Percentiles rank a stretch among this genome's conserved stretches.
These are phyloP conservation scores for Falco berigora DNA, from an alignment of 2,797 vertebrate genomes.

Conservation along the genomic window DNA sequence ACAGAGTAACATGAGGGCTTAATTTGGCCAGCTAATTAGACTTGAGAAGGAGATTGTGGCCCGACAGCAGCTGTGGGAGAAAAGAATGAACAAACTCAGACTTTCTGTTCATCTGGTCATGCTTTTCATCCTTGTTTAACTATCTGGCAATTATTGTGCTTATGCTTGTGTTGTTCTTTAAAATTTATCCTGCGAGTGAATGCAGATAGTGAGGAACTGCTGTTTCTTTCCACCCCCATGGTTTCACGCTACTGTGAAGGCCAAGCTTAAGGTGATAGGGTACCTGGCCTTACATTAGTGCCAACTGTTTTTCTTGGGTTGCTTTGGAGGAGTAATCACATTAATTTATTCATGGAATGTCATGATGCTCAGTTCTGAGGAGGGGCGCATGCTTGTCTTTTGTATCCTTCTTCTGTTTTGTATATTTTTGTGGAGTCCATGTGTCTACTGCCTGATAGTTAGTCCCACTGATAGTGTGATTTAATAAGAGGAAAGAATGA, in stretches of 20 bases:
- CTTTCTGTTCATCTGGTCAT: not conserved
- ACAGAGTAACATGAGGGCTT: not conserved
- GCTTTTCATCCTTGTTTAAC: constrained; percentile 6
- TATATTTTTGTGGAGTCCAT: constrained; percentile 57
- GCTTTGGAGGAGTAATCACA: constrained; percentile 35
- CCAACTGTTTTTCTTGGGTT: constrained; percentile 53
- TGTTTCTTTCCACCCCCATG: not conserved
- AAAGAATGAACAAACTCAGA: not conserved
- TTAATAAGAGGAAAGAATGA: constrained; percentile 63
- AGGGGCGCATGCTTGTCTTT: constrained; percentile 21
- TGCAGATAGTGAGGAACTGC: not conserved
- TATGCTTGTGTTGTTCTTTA: not conserved
- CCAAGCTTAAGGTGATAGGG: not conserved
- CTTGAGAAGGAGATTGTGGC: not conserved
- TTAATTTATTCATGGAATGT: constrained; percentile 56
- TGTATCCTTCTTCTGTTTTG: constrained; percentile 46
- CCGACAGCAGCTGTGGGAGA: not conserved
- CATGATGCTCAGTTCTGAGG: constrained; percentile 20
- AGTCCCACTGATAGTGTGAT: constrained; percentile 58
- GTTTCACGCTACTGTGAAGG: not conserved
- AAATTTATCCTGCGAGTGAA: not conserved
- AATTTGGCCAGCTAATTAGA: constrained; percentile 24
- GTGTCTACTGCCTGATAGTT: constrained; percentile 59
- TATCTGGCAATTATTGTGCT: not conserved
- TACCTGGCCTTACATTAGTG: constrained; percentile 11